Base-by-base conservation (phyloP, 1,140 invertebrate genomes). In the Sycobia sp. region DNA sequence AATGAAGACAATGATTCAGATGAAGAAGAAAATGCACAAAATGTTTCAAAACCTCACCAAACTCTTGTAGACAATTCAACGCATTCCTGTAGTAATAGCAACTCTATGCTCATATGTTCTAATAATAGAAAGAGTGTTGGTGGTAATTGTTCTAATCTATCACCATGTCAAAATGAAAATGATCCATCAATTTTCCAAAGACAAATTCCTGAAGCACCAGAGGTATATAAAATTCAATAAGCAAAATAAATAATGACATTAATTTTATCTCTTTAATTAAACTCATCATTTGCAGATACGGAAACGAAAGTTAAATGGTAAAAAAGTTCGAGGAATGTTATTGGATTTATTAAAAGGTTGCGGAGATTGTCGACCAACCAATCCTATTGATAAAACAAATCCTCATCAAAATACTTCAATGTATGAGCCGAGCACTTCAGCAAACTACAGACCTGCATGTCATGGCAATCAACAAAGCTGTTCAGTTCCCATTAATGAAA, bases 321-420 rank as follows among this genome's bases (percentile, higher is more conserved):
- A 71, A 68, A 73, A 61, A 47, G 75, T 78, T 2, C 55, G 75
- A 58, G 70, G 68, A 13, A 66, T 79, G 25, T 58, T 81, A 23
- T 66, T 76, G 61, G 77, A 79, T 51, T 67, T 81, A 53, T 49
- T 81, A 32, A 75, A 72, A 66, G 72, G 76, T 22, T 80, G 77
- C 18, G 72, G 78, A 49, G 76, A 78, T 56, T 72, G 70, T 57
- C 69, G 71, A 54, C 69, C 46, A 38, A 22, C 67, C 32, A 68
- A 67, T 56, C 11, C 57, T n/a, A 39, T 62, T 2, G 62, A 29
- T 54, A 67, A 39, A 27, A 70, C 60, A 9, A 50, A 23, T 32
- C 7, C 27, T 8, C 32, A 16, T 16, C 50, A 39, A n/a, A 57
- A 25, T 36, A 18, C 62, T 32, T 64, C 62, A n/a, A 20, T 65